Percentiles rank a stretch among this genome's conserved stretches.
These are phyloP conservation scores for Eupithecia tripunctaria DNA, from an alignment of 2,888 invertebrate species.

Conservation along the genomic window DNA sequence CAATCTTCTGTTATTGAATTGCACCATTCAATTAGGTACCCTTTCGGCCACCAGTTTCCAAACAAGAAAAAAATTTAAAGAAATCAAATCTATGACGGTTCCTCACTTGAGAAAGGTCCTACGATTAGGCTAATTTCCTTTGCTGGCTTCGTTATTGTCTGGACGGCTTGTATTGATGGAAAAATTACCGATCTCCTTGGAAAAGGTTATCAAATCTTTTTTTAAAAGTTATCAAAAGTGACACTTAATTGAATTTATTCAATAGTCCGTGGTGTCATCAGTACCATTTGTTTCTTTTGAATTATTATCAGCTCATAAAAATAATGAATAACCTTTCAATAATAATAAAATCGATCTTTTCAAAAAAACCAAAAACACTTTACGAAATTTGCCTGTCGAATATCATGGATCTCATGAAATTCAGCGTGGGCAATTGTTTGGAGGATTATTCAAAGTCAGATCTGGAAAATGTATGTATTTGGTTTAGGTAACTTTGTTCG, in stretches of 20 bases:
- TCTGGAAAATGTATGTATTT: slow-evolving; percentile 21
- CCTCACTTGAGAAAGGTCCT: slow-evolving; percentile 3
- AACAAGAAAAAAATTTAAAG: slow-evolving; percentile 19
- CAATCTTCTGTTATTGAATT: background rate
- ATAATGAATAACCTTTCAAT: slow-evolving; percentile 20
- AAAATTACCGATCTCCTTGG: slow-evolving; percentile 15
- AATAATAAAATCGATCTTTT: slow-evolving; percentile 21
- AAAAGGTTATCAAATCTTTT: slow-evolving; percentile 15
- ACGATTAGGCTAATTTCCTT: slow-evolving; percentile 1
- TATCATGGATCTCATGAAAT: slow-evolving; percentile 19
- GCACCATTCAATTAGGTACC: slow-evolving; percentile 4
- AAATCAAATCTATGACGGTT: slow-evolving; percentile 9
- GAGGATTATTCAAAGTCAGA: slow-evolving; percentile 20
- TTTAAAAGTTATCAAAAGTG: slow-evolving; percentile 12
- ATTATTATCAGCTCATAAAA: slow-evolving; percentile 15
- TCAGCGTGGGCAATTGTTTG: slow-evolving; percentile 20
- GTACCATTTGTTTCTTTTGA: slow-evolving; percentile 12
- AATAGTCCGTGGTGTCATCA: slow-evolving; percentile 15
- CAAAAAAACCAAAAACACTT: slow-evolving; percentile 20
- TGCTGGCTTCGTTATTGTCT: slow-evolving; percentile 6
- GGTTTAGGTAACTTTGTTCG: slow-evolving; percentile 20
- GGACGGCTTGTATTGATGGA: slow-evolving; percentile 7
- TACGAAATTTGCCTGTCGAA: slow-evolving; percentile 20
- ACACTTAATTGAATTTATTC: slow-evolving; percentile 15
- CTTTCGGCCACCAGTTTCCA: slow-evolving; percentile 5